Evolutionary conservation across 2,888 invertebrate genomes (phyloP), one percentile per base, ranked within the genome.

Genomic region (Beris chalybata): DNA sequence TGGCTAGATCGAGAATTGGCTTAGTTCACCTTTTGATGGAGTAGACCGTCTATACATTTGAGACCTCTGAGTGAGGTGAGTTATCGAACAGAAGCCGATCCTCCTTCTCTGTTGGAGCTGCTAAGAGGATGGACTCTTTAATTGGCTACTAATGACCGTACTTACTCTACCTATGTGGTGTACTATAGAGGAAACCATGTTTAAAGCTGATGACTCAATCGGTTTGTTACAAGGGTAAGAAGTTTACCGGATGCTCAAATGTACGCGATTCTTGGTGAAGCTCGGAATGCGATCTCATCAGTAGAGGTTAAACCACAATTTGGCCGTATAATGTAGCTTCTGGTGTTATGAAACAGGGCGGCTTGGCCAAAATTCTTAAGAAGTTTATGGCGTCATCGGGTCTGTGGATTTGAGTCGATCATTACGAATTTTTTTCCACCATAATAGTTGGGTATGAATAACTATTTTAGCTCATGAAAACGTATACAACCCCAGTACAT

Each of bases 71-170:
- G 50, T 50, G 50, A 13, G 32, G n/a, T 32, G 59, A 59, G 32
- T 59, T 59, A 59, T 32, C 32, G 59, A 32, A 59, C 59, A 59
- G 59, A 58, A 58, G 57, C 57, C 12, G 30, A 58, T 44, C 45
- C 45, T 47, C 45, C 48, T 48, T 31, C 44, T 59, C 32, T 31
- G 9, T 38, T 3, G 9, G 22, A 22, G 22, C 22, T 22, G 22
- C 22, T 22, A 38, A 9, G 38, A 38, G 38, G 38, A 38, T 38
- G 38, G 38, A 38, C 9, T 38, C 31, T 48, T 59, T 59, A 59
- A 59, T 59, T 59, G 47, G 59, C 12, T 59, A 48, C 50, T 59
- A 59, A 59, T 59, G 59, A 59, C 48, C 59, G 32, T 50, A 38
- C 38, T 38, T 9, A 38, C 38, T 38, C 5, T 9, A 38, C 9